A percentile compares a stretch with the other conserved stretches of the same genome.
These are phyloP conservation scores for Scytalopus superciliaris DNA, from an alignment of 2,113 vertebrate genomes.

Conservation along the genomic window DNA sequence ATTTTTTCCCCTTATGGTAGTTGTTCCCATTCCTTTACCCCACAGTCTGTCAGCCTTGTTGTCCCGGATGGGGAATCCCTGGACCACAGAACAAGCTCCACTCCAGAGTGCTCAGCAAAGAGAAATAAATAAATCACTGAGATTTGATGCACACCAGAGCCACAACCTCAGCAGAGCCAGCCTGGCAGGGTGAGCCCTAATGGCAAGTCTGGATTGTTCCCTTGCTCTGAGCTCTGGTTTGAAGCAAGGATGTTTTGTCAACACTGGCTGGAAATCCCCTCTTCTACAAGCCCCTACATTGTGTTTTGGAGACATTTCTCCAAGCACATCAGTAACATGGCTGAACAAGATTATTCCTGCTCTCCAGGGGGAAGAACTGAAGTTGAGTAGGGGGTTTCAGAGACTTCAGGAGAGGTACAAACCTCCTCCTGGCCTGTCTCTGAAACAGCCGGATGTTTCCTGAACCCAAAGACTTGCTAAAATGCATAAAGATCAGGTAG, in stretches of 20 bases:
- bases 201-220: neutral
- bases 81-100: neutral
- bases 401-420: neutral
- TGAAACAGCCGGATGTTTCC: neutral
- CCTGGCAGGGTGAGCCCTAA: neutral
- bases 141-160: neutral
- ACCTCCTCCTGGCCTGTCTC: neutral
- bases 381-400: accelerated
- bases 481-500: accelerated
- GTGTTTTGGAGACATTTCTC: neutral
- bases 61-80: neutral
- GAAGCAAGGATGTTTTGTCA: neutral
- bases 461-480: neutral
- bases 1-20: neutral
- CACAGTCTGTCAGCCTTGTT: neutral
- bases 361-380: neutral
- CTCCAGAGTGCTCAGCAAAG: neutral
- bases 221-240: neutral
- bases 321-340: accelerated
- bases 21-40: neutral
- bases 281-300: neutral
- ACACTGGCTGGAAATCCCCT: neutral
- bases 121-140: neutral
- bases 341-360: neutral
- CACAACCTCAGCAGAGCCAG: neutral